Base-by-base conservation (phyloP, 2,797 vertebrate species). In the Myoxocephalus aenaeus region DNA sequence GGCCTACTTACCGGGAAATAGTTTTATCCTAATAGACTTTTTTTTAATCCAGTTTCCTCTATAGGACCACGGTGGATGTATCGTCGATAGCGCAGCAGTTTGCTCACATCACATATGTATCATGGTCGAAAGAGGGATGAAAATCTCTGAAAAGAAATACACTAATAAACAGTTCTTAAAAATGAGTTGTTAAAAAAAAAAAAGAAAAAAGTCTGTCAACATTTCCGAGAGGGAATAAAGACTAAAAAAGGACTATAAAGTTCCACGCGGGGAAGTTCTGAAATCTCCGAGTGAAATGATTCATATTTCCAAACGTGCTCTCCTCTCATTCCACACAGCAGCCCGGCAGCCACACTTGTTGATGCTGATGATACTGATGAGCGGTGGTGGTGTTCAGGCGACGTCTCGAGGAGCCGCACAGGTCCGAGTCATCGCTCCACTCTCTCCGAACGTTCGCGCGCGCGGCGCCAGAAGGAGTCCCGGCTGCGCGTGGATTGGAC, bases 321-420 rank as follows among this genome's bases (percentile, higher is more conserved):
- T 53, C 22, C n/a, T 13, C 51, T 58, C 8, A 2, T 4, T 0
- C 32, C 44, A 17, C 38, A 12, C 73, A 29, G 18, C 73, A 29
- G 18, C 73, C 7, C 46, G 15, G 7, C 32, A 5, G 38, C n/a
- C 53, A 2, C 75, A 90, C 87, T 83, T 90, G 88, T 88, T 88
- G 88, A 0, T 20, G 20, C 0, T 44, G 68, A 4, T 5, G 32
- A 0, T 20, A 22, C 0, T 44, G 68, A 4, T 5, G 32, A 0
- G 4, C 18, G 34, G 8, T 58, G 65, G 1, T 14, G 61, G 29
- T 50, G 70, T 27, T 44, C 63, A 32, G 25, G 48, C 25, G 25
- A 58, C 29, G 58, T 67, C 46, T 71, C 9, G 44, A 68, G 65
- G 61, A 68, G 77, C 51, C 20, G 38, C 38, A 34, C 58, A 25